Evolutionary conservation across 2,113 vertebrate species (phyloP).

Genomic region (Ptilorrhoa leucosticta): DNA sequence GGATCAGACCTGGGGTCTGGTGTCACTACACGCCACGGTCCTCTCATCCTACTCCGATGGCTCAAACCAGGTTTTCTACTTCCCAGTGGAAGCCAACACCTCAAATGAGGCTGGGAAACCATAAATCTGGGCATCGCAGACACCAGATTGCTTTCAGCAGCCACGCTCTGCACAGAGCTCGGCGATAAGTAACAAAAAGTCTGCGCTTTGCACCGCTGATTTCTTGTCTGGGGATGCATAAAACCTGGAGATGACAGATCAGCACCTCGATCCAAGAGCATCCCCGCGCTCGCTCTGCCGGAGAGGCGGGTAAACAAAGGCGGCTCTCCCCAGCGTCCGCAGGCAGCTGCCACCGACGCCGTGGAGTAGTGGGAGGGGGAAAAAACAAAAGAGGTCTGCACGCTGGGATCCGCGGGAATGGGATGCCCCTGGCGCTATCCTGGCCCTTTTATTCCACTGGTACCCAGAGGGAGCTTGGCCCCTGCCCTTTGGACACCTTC

Average conservation of each 20-base stretch:
- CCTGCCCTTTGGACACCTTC: not conserved
- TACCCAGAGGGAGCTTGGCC: not conserved
- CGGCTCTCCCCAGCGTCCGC: not conserved
- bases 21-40: fast-evolving
- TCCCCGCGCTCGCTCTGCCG: not conserved
- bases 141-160: conserved; percentile 63
- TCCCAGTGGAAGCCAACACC: conserved; percentile 18
- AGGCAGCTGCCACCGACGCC: conserved; percentile 2
- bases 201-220: not conserved
- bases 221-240: conserved; percentile 59
- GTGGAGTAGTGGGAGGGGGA: not conserved
- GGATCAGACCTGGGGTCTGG: not conserved
- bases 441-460: not conserved
- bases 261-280: conserved; percentile 47
- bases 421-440: not conserved
- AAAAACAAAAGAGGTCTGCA: conserved; percentile 6
- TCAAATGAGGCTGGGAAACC: not conserved
- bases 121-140: conserved; percentile 57
- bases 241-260: conserved; percentile 55
- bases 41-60: not conserved
- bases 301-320: conserved; percentile 46
- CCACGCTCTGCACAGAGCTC: conserved; percentile 3
- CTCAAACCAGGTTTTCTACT: not conserved
- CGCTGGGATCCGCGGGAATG: not conserved
- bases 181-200: conserved; percentile 46